These are phyloP conservation scores for Tenualosa ilisha DNA, from an alignment of 2,797 vertebrate genomes.

Conservation along the genomic window DNA sequence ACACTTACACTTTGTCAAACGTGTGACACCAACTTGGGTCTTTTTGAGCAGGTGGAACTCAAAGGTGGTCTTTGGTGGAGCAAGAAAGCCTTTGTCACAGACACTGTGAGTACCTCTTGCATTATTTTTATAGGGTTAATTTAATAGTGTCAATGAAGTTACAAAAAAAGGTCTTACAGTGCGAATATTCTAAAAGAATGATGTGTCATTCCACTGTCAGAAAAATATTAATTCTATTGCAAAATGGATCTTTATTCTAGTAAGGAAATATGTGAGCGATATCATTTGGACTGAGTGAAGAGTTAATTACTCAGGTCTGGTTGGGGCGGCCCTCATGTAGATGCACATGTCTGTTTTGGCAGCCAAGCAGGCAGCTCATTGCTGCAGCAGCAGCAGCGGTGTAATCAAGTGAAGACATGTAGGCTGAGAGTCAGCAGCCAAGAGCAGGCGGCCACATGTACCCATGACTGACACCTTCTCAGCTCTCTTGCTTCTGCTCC, in stretches of 20 bases:
- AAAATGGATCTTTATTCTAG: neutral
- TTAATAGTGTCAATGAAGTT: neutral
- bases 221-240: neutral
- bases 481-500: neutral
- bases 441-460: slow-evolving; percentile 11
- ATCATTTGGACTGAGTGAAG: neutral
- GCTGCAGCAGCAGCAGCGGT: neutral
- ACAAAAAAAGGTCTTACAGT: neutral
- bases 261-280: neutral
- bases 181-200: neutral
- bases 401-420: slow-evolving; percentile 6
- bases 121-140: neutral
- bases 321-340: neutral
- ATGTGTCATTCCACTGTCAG: neutral
- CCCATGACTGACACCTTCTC: neutral
- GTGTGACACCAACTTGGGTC: neutral
- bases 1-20: neutral
- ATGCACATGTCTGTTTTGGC: neutral
- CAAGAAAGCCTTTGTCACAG: neutral
- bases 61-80: neutral
- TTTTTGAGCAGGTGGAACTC: neutral
- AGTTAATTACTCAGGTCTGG: neutral
- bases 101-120: neutral
- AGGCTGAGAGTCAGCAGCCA: neutral
- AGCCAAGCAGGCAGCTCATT: neutral